Conservation (phyloP, 2,797 vertebrate genomes). For the Meda fulgida region DNA sequence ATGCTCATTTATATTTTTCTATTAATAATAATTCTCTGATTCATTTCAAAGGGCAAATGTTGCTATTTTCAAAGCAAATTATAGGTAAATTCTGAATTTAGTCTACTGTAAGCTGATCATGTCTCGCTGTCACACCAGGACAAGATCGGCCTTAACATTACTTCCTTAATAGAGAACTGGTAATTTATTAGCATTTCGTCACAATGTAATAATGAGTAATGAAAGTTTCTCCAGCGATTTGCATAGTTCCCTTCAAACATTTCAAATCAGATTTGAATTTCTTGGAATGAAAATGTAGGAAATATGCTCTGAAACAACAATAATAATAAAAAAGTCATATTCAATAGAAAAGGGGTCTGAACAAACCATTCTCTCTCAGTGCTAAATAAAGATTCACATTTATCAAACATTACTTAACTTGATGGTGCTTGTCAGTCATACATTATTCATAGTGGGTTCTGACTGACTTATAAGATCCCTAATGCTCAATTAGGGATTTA, state of each 20-base stretch:
- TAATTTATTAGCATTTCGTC: not conserved
- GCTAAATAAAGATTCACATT: slow-evolving; percentile 44
- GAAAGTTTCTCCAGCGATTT: not conserved
- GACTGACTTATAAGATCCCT: slow-evolving; percentile 43
- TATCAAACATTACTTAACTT: slow-evolving; percentile 57
- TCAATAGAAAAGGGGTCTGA: not conserved
- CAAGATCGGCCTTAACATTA: not conserved
- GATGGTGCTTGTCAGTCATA: slow-evolving; percentile 53
- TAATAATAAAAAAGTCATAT: not conserved
- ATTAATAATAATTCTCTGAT: not conserved
- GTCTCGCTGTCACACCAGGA: slow-evolving; percentile 4
- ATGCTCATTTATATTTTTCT: not conserved
- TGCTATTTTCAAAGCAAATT: not conserved
- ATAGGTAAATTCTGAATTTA: not conserved
- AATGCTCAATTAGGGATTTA: slow-evolving; percentile 51
- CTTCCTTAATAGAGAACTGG: not conserved
- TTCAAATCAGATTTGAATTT: not conserved
- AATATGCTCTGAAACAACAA: slow-evolving; percentile 10
- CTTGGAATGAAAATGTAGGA: not conserved
- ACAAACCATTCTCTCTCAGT: slow-evolving; percentile 15
- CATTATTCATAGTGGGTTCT: slow-evolving; percentile 56
- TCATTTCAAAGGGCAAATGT: not conserved
- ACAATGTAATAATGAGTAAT: not conserved
- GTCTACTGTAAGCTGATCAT: not conserved
- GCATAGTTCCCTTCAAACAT: not conserved